phyloP scores from a whole-genome alignment of 2,113 vertebrate genomes.

The Saguinus midas region DNA sequence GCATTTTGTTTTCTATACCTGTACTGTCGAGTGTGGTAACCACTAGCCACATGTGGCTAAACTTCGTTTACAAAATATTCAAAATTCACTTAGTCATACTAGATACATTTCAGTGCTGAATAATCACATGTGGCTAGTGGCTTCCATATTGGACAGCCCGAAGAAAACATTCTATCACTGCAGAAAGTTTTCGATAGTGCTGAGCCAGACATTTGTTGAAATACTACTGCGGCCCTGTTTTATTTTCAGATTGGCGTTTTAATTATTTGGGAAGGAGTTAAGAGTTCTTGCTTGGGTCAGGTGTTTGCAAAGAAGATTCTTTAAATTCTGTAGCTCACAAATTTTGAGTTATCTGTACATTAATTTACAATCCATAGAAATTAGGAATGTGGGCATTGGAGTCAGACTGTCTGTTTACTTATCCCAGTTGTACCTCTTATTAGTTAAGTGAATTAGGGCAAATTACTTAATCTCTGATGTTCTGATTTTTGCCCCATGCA shows the following conservation, averaged over 20 bases:
- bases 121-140: not conserved
- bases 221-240: not conserved
- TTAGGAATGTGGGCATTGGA: not conserved
- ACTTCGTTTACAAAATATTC: not conserved
- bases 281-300: not conserved
- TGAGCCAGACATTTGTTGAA: not conserved
- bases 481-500: slow-evolving; percentile 9
- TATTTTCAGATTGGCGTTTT: slow-evolving; percentile 18
- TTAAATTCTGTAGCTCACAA: not conserved
- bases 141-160: not conserved
- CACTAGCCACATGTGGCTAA: not conserved
- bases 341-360: slow-evolving; percentile 22
- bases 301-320: slow-evolving; percentile 1
- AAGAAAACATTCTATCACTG: not conserved
- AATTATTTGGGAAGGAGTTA: not conserved
- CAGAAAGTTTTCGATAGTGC: not conserved
- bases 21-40: not conserved
- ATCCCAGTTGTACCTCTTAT: not conserved
- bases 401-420: not conserved
- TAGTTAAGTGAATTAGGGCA: not conserved
- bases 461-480: slow-evolving; percentile 13
- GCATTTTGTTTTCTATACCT: not conserved
- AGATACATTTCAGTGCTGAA: not conserved
- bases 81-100: not conserved
- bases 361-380: not conserved